These are phyloP conservation scores for Tenualosa ilisha DNA, from an alignment of 2,797 vertebrate species.

Conservation along the genomic window DNA sequence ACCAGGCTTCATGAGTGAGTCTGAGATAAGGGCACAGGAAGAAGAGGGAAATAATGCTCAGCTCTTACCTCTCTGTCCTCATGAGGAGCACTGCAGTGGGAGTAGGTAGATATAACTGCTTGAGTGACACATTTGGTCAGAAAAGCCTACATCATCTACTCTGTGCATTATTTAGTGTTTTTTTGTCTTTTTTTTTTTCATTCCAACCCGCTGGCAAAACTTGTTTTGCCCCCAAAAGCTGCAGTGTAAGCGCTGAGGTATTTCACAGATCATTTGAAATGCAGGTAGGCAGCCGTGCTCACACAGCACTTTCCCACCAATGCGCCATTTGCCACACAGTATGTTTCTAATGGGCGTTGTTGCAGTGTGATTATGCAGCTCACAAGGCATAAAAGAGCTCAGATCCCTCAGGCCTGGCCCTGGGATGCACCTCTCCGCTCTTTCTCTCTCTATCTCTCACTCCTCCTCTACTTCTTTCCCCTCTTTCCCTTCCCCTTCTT, in stretches of 20 bases:
- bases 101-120: not conserved
- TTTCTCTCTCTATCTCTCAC: too few relatives aligned
- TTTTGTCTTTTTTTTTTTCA: constrained; percentile 15
- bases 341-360: constrained; percentile 26
- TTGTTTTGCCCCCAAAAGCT: not conserved
- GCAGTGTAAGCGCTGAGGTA: constrained; percentile 28
- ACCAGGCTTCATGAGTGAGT: not conserved
- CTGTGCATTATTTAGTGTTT: not conserved
- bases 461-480: too few relatives aligned
- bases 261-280: constrained; percentile 40
- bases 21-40: not conserved
- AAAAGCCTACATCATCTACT: constrained; percentile 2
- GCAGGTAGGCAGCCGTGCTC: constrained; percentile 36
- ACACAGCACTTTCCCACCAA: constrained; percentile 33
- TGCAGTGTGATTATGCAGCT: not conserved
- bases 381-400: not conserved
- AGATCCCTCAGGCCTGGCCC: not conserved
- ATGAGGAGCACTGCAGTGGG: too few relatives aligned
- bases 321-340: constrained; percentile 28
- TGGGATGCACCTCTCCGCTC: not conserved
- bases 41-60: not conserved
- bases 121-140: not conserved
- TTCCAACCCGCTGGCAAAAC: constrained; percentile 12
- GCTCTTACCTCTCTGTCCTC: too few relatives aligned
- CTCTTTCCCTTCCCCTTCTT: too few relatives aligned